Conservation (phyloP, 2,113 vertebrate species). For the Bostrychus sinensis region DNA sequence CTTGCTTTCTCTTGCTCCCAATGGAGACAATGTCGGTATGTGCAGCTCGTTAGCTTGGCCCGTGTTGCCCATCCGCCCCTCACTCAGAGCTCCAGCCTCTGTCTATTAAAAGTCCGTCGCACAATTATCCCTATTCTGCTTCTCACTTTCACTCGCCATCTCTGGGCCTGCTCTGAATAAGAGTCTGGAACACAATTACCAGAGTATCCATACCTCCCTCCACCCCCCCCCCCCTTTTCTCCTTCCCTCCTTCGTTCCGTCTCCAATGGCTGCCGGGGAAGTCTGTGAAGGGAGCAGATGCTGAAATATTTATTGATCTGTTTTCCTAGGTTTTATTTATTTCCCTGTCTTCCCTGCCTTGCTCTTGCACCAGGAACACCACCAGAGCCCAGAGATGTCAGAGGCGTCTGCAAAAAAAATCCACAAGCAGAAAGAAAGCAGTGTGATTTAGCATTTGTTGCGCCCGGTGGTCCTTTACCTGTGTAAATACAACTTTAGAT, state of each 20-base stretch:
- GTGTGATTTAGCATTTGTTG: slow-evolving; percentile 70
- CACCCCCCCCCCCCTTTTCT: slow-evolving; percentile 28
- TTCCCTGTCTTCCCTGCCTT: slow-evolving; percentile 47
- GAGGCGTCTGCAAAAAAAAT: slow-evolving; percentile 47
- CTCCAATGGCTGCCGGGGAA: slow-evolving; percentile 67
- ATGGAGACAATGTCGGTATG: slow-evolving; percentile 66
- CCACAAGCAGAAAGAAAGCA: slow-evolving; percentile 44
- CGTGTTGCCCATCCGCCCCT: slow-evolving; percentile 57
- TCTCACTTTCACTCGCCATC: slow-evolving; percentile 55
- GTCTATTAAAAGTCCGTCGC: slow-evolving; percentile 65
- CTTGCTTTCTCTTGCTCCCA: slow-evolving; percentile 45
- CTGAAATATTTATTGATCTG: slow-evolving; percentile 87
- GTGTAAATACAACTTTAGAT: slow-evolving; percentile 65
- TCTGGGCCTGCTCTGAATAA: slow-evolving; percentile 50
- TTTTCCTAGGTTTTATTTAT: slow-evolving; percentile 77
- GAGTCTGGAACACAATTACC: slow-evolving; percentile 71
- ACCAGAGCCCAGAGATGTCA: slow-evolving; percentile 52
- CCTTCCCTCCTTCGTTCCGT: slow-evolving; percentile 28
- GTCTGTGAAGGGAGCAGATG: slow-evolving; percentile 72
- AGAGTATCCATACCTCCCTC: slow-evolving; percentile 48
- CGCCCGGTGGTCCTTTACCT: slow-evolving; percentile 54
- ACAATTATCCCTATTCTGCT: slow-evolving; percentile 64
- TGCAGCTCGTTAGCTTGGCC: slow-evolving; percentile 68
- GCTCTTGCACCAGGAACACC: slow-evolving; percentile 52
- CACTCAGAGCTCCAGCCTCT: slow-evolving; percentile 55